Conservation (phyloP, 2,113 vertebrate genomes). For the Sakesphorus luctuosus region DNA sequence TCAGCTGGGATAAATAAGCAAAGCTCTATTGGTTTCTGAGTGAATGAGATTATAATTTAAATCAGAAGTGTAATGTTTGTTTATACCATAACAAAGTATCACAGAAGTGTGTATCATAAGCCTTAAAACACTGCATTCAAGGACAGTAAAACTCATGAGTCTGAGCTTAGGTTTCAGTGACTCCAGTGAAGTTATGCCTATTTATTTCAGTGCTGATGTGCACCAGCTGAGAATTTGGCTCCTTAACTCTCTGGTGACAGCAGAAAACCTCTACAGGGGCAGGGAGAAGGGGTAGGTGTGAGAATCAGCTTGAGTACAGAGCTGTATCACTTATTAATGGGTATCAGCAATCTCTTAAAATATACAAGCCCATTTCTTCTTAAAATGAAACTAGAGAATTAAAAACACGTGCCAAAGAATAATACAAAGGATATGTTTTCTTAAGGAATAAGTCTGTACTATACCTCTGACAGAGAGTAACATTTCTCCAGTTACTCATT, state of each 20-base stretch:
- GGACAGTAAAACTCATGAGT: not conserved
- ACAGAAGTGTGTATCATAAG: slow-evolving; percentile 6
- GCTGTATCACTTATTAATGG: not conserved
- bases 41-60: slow-evolving; percentile 67
- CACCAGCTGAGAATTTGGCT: slow-evolving; percentile 49
- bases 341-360: not conserved
- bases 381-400: slow-evolving; percentile 34
- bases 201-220: slow-evolving; percentile 55
- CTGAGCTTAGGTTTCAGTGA: slow-evolving; percentile 41
- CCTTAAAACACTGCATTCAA: slow-evolving; percentile 9
- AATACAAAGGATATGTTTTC: not conserved
- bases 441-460: not conserved
- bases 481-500: slow-evolving; percentile 46
- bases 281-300: not conserved
- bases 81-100: slow-evolving; percentile 51
- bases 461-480: slow-evolving; percentile 40
- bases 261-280: not conserved
- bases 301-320: not conserved
- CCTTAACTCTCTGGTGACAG: slow-evolving; percentile 22
- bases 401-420: not conserved
- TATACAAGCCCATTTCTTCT: not conserved
- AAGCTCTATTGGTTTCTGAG: slow-evolving; percentile 43
- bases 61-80: slow-evolving; percentile 39
- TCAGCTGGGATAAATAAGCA: slow-evolving; percentile 67
- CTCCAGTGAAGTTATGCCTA: slow-evolving; percentile 25